Percentiles rank a stretch among this genome's conserved stretches.
These are phyloP conservation scores for Amphiprion percula DNA, from an alignment of 2,113 vertebrate genomes.

Conservation along the genomic window DNA sequence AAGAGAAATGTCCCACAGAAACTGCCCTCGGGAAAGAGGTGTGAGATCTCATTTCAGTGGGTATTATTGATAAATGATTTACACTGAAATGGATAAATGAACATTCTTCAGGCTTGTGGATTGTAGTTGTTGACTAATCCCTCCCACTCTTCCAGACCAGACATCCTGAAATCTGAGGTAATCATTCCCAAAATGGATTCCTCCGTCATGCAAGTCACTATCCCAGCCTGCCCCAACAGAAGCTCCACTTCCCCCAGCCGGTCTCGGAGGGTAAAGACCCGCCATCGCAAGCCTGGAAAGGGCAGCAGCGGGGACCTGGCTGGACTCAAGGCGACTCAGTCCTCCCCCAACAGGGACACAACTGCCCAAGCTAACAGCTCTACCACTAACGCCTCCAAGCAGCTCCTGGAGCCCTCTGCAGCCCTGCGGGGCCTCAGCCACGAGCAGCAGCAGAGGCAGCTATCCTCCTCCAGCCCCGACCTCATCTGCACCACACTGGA, in stretches of 20 bases:
- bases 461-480: constrained; percentile 94
- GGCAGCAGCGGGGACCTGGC: constrained; percentile 92
- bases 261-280: constrained; percentile 91
- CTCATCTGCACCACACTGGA: constrained; percentile 91
- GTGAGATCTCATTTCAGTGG: constrained; percentile 24
- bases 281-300: constrained; percentile 90
- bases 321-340: constrained; percentile 86
- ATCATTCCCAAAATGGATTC: constrained; percentile 94
- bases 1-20: constrained; percentile 97
- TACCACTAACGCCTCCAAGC: constrained; percentile 72
- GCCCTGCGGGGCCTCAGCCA: constrained; percentile 87
- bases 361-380: constrained; percentile 56
- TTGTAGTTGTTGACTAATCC: constrained; percentile 37
- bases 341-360: constrained; percentile 71
- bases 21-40: constrained; percentile 94
- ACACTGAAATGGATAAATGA: constrained; percentile 15
- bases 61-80: constrained; percentile 29
- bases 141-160: constrained; percentile 84
- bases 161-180: constrained; percentile 95
- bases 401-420: constrained; percentile 85
- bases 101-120: constrained; percentile 22
- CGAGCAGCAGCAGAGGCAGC: constrained; percentile 88
- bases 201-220: constrained; percentile 90
- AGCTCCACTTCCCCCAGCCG: constrained; percentile 91
- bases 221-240: constrained; percentile 90